Conservation (phyloP, 2,797 vertebrate species). For the Notolepis coatsorum region DNA sequence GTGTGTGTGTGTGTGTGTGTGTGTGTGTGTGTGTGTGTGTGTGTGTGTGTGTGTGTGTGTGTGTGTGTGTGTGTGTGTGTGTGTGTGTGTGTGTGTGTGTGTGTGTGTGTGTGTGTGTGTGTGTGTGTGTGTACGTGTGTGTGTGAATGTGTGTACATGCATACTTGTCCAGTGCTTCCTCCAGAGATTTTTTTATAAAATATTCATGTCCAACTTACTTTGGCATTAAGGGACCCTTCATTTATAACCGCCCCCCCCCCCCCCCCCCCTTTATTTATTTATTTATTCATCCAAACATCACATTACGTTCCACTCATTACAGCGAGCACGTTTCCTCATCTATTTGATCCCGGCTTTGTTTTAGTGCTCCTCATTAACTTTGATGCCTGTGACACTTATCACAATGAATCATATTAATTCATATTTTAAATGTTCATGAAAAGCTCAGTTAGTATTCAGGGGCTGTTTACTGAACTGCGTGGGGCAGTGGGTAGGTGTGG, state of each 20-base stretch:
- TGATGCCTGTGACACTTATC: slow-evolving; percentile 12
- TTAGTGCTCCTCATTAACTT: slow-evolving; percentile 12
- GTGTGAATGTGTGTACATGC: not conserved
- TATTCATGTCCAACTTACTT: not conserved
- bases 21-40: not conserved
- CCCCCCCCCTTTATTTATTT: not conserved
- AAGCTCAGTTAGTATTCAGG: slow-evolving; percentile 20
- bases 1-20: slow-evolving; percentile 12
- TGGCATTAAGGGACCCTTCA: not conserved
- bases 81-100: not conserved
- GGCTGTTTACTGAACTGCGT: slow-evolving; percentile 5
- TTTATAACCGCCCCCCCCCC: no score
- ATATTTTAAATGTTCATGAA: slow-evolving; percentile 28
- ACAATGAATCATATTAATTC: slow-evolving; percentile 38
- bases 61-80: not conserved
- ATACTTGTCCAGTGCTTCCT: not conserved
- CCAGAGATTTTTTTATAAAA: not conserved
- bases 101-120: slow-evolving; percentile 3
- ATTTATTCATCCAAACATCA: slow-evolving; percentile 4
- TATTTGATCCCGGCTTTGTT: slow-evolving; percentile 27
- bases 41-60: slow-evolving; percentile 1
- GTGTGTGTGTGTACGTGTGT: not conserved
- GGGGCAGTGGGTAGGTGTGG: not conserved
- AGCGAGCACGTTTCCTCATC: not conserved
- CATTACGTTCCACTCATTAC: not conserved